Base-by-base conservation (phyloP, 2,113 vertebrate species). In the Gavia stellata region DNA sequence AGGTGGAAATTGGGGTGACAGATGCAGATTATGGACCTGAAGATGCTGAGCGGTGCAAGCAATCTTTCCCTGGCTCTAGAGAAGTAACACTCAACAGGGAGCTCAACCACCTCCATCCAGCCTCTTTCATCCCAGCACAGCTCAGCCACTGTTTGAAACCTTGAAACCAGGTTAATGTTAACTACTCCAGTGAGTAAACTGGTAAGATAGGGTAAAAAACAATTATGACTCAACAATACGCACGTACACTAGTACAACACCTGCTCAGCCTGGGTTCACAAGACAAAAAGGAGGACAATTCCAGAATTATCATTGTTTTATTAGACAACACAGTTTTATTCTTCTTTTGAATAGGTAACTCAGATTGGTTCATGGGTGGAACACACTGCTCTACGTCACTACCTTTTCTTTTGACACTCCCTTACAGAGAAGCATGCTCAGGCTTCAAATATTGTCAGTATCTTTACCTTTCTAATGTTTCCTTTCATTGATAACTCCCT, bases 401-500 rank as follows among this genome's bases (percentile, higher is more conserved):
- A 55, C 14, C 8, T 70, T 81, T 75, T 71, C 38, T 58, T 78
- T 34, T 1, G 1, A 26, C 0, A 1, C 10, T 38, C 55, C 5
- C 20, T 73, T n/a, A 56, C 15, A 63, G 24, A 77, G 45, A 86
- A n/a, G 31, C 11, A 40, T 4, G 3, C 36, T 81, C 25, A 67
- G 38, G 17, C 49, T 86, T 55, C 66, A 68, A 59, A 25, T 68
- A 67, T 2, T 40, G 12, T 33, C 29, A 31, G 24, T 18, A 72
- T 33, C 50, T 49, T 86, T 44, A 45, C 15, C 23, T 58, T 79
- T 50, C 3, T 3, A 50, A 14, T 24, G 36, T 14, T 61, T 65
- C 3, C 20, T 72, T 85, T 89, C 53, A 73, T 87, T 66, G 34
- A 33, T 66, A 92, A 89, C 17, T 34, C 55, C 20, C 25, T 62